Percentiles rank a stretch among this genome's conserved stretches.
Evolutionary conservation across 2,888 invertebrate genomes (phyloP).

Genomic region (Acheta domesticus): DNA sequence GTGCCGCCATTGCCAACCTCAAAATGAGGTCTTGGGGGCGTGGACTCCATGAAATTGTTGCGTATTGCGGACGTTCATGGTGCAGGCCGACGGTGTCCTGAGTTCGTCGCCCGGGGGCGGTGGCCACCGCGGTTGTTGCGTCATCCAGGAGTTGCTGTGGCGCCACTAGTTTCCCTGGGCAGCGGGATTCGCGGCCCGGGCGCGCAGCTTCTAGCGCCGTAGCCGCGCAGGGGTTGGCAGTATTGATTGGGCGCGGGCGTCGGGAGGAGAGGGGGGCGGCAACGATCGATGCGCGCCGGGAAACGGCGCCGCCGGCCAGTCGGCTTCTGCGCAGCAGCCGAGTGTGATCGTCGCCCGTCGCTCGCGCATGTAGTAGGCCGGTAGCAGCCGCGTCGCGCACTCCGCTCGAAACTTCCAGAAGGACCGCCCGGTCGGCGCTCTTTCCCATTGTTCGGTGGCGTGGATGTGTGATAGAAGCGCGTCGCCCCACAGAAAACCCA

Average conservation of each 20-base stretch:
- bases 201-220: not conserved
- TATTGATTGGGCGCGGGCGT: conserved; percentile 44
- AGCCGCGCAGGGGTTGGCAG: conserved; percentile 41
- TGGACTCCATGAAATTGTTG: too few species aligned
- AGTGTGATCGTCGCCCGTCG: not conserved
- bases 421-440: too few species aligned
- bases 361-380: not conserved
- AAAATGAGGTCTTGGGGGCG: too few species aligned
- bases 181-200: not conserved
- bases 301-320: not conserved
- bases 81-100: too few species aligned
- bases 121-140: not conserved
- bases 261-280: conserved; percentile 38
- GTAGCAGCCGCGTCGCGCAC: not conserved
- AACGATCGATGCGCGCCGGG: conserved; percentile 36
- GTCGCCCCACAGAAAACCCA: not conserved
- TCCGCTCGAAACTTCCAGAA: not conserved
- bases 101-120: not conserved
- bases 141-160: not conserved
- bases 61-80: too few species aligned
- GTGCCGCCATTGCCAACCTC: too few species aligned
- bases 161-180: not conserved
- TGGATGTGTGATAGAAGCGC: not conserved
- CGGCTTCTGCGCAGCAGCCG: not conserved
- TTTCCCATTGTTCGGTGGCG: not conserved